These are phyloP conservation scores for Oophaga sylvatica DNA, from an alignment of 2,797 vertebrate genomes.

Conservation along the genomic window DNA sequence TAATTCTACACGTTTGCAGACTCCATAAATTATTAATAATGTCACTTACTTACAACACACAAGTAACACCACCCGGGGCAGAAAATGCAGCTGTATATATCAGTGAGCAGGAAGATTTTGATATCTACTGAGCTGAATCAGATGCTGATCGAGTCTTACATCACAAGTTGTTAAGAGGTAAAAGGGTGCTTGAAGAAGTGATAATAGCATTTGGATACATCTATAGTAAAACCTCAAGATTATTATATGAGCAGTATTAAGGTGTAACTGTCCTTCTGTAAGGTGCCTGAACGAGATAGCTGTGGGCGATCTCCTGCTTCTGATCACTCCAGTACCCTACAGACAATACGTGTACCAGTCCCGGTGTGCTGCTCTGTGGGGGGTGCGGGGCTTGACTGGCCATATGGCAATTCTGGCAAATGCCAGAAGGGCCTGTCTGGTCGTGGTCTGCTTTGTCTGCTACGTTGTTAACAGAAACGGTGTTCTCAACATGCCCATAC, in stretches of 20 bases:
- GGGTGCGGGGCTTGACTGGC: no score
- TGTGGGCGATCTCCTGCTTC: no score
- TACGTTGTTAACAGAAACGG: no score
- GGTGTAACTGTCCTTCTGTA: no score
- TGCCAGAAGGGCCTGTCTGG: no score
- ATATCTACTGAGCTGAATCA: conserved; percentile 43
- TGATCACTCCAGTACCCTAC: no score
- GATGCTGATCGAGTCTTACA: conserved; percentile 51
- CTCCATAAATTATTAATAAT: conserved; percentile 39
- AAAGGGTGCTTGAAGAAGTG: conserved; percentile 8
- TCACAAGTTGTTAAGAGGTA: conserved; percentile 10
- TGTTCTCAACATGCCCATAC: no score
- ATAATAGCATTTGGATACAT: conserved; percentile 19
- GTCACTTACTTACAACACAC: conserved; percentile 42
- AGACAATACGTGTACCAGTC: no score
- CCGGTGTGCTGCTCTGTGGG: no score
- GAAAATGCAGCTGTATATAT: conserved; percentile 26
- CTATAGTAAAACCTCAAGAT: not conserved
- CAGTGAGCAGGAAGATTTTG: conserved; percentile 38
- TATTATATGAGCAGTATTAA: conserved; percentile 6
- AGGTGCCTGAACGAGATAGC: no score
- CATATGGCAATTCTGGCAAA: no score
- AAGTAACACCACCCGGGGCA: conserved; percentile 30
- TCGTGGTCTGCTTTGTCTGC: no score
- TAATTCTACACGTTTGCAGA: conserved; percentile 21